A percentile compares a stretch with the other conserved stretches of the same genome.
phyloP scores from a whole-genome alignment of 2,888 invertebrate genomes.

The Parnassius orleans region DNA sequence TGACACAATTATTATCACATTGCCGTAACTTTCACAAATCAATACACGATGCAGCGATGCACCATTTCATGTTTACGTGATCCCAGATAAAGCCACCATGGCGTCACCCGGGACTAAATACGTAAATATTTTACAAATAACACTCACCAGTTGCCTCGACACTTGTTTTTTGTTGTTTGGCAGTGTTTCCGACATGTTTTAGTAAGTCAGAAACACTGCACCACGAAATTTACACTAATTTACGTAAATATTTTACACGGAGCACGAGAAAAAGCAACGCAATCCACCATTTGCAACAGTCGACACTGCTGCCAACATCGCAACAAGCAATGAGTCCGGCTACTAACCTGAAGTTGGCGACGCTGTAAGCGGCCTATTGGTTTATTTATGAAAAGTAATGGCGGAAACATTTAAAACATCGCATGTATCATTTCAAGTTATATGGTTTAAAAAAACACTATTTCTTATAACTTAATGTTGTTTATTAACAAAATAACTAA shows the following conservation, averaged over 20 bases:
- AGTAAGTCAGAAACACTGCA: constrained; percentile 78
- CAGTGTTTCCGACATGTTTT: constrained; percentile 82
- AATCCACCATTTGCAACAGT: constrained; percentile 81
- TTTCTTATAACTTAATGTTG: background rate
- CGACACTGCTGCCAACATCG: constrained; percentile 76
- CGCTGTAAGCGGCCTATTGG: constrained; percentile 57
- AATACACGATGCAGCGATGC: constrained; percentile 81
- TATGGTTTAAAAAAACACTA: background rate
- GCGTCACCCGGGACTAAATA: constrained; percentile 83
- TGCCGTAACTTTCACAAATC: constrained; percentile 67
- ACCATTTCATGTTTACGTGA: constrained; percentile 84
- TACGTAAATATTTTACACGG: constrained; percentile 82
- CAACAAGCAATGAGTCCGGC: constrained; percentile 66
- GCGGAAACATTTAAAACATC: constrained; percentile 65
- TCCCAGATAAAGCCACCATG: constrained; percentile 83
- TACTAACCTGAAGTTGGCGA: constrained; percentile 62
- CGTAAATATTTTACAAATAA: constrained; percentile 75
- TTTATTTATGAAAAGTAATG: constrained; percentile 51
- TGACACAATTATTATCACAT: constrained; percentile 44
- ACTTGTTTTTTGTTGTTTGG: constrained; percentile 81
- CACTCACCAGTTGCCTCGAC: constrained; percentile 83
- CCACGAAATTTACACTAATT: constrained; percentile 77
- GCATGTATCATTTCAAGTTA: constrained; percentile 28
- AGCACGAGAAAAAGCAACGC: constrained; percentile 81
- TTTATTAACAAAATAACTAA: no score